Percentiles rank a stretch among this genome's conserved stretches.
phyloP scores from a whole-genome alignment of 2,113 vertebrate genomes.

The Anseranas semipalmata region DNA sequence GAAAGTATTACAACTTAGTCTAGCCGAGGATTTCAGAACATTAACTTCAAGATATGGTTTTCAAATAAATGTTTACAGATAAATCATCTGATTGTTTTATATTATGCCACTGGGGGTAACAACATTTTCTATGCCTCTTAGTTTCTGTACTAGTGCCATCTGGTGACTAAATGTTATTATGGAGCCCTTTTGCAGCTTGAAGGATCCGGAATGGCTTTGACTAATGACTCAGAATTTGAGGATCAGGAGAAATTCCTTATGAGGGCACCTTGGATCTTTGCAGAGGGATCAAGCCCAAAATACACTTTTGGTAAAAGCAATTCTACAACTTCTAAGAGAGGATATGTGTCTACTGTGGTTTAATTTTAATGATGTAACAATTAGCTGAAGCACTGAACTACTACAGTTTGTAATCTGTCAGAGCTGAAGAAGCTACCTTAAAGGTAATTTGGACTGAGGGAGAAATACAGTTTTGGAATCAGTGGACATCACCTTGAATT shows the following conservation, averaged over 20 bases:
- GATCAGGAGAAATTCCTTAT: not conserved
- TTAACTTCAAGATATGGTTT: not conserved
- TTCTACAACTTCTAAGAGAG: not conserved
- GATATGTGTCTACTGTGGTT: not conserved
- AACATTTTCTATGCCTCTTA: not conserved
- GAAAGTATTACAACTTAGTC: not conserved
- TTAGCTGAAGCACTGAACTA: not conserved
- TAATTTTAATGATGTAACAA: not conserved
- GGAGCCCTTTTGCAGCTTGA: not conserved
- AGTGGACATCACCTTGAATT: not conserved
- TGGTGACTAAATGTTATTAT: not conserved
- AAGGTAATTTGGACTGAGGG: not conserved
- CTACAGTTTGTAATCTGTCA: not conserved
- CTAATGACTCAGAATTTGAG: accelerated
- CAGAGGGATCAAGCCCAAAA: not conserved
- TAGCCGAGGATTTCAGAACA: not conserved
- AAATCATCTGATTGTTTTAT: accelerated
- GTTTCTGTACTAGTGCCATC: constrained; percentile 49
- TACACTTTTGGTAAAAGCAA: not conserved
- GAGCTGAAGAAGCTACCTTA: not conserved
- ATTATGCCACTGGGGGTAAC: accelerated
- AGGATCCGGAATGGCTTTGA: not conserved
- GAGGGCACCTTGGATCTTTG: not conserved
- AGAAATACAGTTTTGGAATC: not conserved
- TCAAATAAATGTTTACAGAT: not conserved